Conservation (phyloP, 2,797 vertebrate genomes). For the Darevskia nairensis region DNA sequence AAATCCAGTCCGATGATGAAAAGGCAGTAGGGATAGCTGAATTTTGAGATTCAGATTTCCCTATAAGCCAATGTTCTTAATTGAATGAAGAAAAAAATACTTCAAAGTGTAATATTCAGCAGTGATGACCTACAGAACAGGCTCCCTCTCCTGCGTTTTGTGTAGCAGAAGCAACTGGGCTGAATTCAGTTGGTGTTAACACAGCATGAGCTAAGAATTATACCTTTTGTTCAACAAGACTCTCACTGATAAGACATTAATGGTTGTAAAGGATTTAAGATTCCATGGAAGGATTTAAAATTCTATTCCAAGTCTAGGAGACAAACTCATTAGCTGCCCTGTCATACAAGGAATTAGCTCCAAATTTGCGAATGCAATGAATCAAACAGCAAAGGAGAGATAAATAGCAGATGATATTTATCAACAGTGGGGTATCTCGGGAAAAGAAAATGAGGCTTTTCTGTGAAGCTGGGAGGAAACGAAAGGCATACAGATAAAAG, state of each 20-base stretch:
- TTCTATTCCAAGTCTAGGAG: conserved; percentile 65
- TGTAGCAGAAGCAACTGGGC: conserved; percentile 57
- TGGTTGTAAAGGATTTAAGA: conserved; percentile 64
- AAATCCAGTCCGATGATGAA: conserved; percentile 41
- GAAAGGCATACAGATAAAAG: conserved; percentile 60
- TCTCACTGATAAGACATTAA: conserved; percentile 72
- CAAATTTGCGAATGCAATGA: conserved; percentile 60
- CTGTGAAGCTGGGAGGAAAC: conserved; percentile 45
- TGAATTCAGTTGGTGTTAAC: conserved; percentile 62
- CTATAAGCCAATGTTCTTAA: conserved; percentile 48
- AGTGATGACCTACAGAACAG: conserved; percentile 48
- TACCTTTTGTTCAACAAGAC: conserved; percentile 64
- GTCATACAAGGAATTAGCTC: conserved; percentile 62
- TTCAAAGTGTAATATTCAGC: conserved; percentile 61
- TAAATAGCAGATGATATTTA: conserved; percentile 43
- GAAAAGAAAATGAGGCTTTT: conserved; percentile 34
- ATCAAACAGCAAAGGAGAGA: conserved; percentile 47
- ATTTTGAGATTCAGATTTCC: conserved; percentile 1
- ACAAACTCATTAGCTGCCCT: conserved; percentile 68
- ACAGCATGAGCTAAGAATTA: conserved; percentile 60
- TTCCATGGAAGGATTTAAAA: conserved; percentile 70
- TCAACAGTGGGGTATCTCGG: conserved; percentile 50
- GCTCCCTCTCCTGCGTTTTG: conserved; percentile 40
- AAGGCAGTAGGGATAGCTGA: conserved; percentile 39
- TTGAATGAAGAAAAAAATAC: conserved; percentile 58